phyloP scores from a whole-genome alignment of 1,140 invertebrate genomes.

The Mizuhopecten yessoensis region DNA sequence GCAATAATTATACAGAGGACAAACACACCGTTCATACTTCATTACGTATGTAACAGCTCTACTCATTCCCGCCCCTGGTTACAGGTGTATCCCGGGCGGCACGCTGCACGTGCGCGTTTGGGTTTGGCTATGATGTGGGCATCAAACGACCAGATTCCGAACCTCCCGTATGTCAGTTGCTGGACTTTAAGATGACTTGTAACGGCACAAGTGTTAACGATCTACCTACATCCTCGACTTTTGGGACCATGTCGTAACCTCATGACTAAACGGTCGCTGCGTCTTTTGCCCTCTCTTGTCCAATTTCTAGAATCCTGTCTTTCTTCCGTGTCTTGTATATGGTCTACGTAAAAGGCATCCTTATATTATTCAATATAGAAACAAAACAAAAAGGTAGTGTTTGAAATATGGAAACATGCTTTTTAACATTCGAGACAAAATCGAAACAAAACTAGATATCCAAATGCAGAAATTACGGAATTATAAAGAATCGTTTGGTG shows the following conservation, averaged over 20 bases:
- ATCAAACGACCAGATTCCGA: not conserved
- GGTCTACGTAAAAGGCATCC: too few species aligned
- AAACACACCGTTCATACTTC: not conserved
- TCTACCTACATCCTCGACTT: not conserved
- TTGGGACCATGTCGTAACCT: too few species aligned
- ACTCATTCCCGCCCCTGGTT: not conserved
- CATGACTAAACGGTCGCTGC: not conserved
- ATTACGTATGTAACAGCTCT: constrained; percentile 17
- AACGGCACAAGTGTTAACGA: not conserved
- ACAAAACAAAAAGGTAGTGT: too few species aligned
- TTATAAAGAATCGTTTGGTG: too few species aligned
- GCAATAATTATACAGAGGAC: constrained; percentile 23
- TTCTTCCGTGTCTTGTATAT: too few species aligned
- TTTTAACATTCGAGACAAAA: too few species aligned
- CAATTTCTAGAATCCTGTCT: too few species aligned
- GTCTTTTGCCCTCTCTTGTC: too few species aligned
- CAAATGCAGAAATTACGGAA: too few species aligned
- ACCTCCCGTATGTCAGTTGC: not conserved
- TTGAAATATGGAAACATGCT: too few species aligned
- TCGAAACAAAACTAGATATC: too few species aligned
- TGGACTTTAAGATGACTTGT: not conserved
- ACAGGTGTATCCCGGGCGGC: not conserved
- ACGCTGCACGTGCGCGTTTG: not conserved
- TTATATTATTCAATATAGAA: too few species aligned
- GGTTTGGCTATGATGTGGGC: not conserved